Evolutionary conservation across 2,113 vertebrate species (phyloP).

Genomic region (Telmatochromis sp.): DNA sequence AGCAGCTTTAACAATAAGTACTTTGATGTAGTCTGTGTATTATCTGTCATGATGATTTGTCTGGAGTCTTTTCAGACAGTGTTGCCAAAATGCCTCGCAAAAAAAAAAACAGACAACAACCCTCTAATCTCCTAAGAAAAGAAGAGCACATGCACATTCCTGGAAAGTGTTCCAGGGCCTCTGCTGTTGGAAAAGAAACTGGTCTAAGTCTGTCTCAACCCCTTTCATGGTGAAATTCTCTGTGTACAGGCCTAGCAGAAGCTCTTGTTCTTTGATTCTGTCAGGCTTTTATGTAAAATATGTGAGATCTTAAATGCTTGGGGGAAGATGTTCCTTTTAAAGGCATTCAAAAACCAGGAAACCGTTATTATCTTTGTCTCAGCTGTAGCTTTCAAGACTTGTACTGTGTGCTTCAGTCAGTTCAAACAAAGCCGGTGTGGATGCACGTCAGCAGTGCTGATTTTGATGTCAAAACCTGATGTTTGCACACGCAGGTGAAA

Average conservation of each 20-base stretch:
- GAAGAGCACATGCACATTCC: not conserved
- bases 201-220: not conserved
- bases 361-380: not conserved
- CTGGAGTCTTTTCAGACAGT: not conserved
- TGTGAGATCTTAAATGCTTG: not conserved
- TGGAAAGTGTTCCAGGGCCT: not conserved
- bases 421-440: not conserved
- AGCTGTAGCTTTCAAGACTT: not conserved
- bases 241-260: not conserved
- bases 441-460: not conserved
- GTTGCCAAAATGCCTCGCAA: not conserved
- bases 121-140: not conserved
- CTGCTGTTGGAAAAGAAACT: not conserved
- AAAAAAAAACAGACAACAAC: not conserved
- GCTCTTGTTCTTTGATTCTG: not conserved
- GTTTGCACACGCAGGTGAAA: not conserved
- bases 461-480: not conserved
- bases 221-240: not conserved
- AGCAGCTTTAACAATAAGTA: not conserved
- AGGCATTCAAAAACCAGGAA: not conserved
- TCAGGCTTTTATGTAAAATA: slow-evolving; percentile 10
- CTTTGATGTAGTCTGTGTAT: not conserved
- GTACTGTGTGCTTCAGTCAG: not conserved
- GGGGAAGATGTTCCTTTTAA: slow-evolving; percentile 2
- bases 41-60: not conserved